Conservation (phyloP, 2,797 vertebrate genomes). For the Pygocentrus nattereri region DNA sequence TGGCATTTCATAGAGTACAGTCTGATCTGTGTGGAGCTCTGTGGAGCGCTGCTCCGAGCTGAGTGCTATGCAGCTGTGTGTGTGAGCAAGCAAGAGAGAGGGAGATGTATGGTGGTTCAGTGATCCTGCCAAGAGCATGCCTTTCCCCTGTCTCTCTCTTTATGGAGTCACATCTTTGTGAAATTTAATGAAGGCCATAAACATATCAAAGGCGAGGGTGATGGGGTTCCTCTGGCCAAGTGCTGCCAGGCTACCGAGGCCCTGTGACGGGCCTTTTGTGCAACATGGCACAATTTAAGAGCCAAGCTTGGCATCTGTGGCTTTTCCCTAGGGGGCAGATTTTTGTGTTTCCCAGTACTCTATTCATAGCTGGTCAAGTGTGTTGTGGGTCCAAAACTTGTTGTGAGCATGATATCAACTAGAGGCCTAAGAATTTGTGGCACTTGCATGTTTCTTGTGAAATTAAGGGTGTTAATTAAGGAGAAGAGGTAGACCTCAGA, state of each 20-base stretch:
- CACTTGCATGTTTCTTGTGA: no score
- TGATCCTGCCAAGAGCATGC: constrained; percentile 2
- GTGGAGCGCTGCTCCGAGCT: neutral
- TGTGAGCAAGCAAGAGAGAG: neutral
- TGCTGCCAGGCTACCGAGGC: neutral
- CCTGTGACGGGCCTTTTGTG: neutral
- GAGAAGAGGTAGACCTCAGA: no score
- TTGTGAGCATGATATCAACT: no score
- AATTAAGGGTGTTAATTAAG: no score
- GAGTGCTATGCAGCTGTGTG: constrained; percentile 1
- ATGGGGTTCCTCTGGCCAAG: neutral
- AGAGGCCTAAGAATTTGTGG: no score
- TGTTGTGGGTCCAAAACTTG: no score
- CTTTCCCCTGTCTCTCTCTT: constrained; percentile 23
- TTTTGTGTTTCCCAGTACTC: neutral
- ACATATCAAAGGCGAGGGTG: constrained; percentile 50
- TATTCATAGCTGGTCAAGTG: constrained; percentile 6
- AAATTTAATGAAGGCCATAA: constrained; percentile 55
- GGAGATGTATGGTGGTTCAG: neutral
- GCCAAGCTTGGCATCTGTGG: neutral
- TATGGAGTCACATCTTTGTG: constrained; percentile 32
- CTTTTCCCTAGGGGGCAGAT: neutral
- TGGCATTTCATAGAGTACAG: neutral
- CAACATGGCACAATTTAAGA: constrained; percentile 12
- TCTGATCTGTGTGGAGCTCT: neutral